Conservation (phyloP, 1,140 invertebrate genomes). For the Drosophila ogumai region DNA sequence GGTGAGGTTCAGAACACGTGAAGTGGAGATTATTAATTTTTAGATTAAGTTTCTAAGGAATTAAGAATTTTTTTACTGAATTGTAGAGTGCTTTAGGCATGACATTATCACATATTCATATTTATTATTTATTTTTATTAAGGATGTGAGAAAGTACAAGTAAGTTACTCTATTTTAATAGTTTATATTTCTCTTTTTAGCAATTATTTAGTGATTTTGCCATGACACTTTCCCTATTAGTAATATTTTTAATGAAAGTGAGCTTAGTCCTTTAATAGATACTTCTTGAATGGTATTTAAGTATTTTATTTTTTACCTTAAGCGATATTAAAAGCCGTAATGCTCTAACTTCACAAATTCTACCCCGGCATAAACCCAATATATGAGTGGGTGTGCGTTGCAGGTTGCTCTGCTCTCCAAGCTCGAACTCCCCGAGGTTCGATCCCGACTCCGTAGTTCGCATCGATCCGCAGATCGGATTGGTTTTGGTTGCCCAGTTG, state of each 20-base stretch:
- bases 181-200: too few species aligned
- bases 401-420: conserved; percentile 6
- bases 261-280: too few species aligned
- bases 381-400: conserved; percentile 43
- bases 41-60: neutral
- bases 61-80: neutral
- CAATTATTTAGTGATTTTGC: too few species aligned
- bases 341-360: too few species aligned
- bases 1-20: neutral
- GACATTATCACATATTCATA: neutral
- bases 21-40: too few species aligned
- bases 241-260: too few species aligned
- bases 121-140: too few species aligned
- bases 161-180: too few species aligned
- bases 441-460: conserved; percentile 4
- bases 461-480: conserved; percentile 22
- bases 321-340: too few species aligned
- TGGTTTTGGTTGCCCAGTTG: conserved; percentile 41
- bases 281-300: too few species aligned
- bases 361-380: neutral
- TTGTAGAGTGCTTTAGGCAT: neutral
- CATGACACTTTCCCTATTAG: neutral
- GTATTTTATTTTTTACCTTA: too few species aligned
- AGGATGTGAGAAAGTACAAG: too few species aligned
- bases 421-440: conserved; percentile 27